A percentile compares a stretch with the other conserved stretches of the same genome.
phyloP scores from a whole-genome alignment of 2,797 vertebrate genomes.

The Macrochelys suwanniensis region DNA sequence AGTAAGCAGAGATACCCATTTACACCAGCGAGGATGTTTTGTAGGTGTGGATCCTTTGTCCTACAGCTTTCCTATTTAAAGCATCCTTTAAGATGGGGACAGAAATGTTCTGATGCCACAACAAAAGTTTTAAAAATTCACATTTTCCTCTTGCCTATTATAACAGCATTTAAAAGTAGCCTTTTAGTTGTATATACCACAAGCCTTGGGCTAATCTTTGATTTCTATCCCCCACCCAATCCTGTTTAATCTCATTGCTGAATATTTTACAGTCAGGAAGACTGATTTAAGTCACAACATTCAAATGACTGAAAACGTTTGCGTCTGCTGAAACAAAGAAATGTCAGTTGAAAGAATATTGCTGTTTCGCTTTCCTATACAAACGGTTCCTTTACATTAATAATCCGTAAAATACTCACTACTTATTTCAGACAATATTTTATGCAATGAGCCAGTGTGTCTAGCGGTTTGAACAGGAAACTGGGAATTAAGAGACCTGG shows the following conservation, averaged over 20 bases:
- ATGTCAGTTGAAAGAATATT: not conserved
- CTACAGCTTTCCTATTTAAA: not conserved
- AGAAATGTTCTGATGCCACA: not conserved
- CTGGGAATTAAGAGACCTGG: not conserved
- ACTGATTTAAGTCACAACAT: not conserved
- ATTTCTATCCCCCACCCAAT: not conserved
- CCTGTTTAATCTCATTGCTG: not conserved
- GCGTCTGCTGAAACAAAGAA: not conserved
- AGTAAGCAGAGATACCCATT: not conserved
- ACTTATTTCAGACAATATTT: not conserved
- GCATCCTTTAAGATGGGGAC: not conserved
- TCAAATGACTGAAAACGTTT: not conserved
- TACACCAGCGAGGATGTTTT: not conserved
- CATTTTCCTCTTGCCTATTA: not conserved
- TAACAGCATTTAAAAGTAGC: not conserved
- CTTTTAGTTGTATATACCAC: not conserved
- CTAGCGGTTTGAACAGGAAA: not conserved
- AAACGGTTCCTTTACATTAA: not conserved
- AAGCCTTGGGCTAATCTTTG: not conserved
- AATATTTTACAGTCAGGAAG: constrained; percentile 23
- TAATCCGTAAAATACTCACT: not conserved
- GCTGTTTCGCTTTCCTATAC: not conserved
- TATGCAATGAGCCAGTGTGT: not conserved
- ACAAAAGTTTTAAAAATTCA: not conserved
- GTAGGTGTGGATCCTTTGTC: not conserved